phyloP scores from a whole-genome alignment of 2,797 vertebrate genomes.

The Parauchenoglanis punctatus region DNA sequence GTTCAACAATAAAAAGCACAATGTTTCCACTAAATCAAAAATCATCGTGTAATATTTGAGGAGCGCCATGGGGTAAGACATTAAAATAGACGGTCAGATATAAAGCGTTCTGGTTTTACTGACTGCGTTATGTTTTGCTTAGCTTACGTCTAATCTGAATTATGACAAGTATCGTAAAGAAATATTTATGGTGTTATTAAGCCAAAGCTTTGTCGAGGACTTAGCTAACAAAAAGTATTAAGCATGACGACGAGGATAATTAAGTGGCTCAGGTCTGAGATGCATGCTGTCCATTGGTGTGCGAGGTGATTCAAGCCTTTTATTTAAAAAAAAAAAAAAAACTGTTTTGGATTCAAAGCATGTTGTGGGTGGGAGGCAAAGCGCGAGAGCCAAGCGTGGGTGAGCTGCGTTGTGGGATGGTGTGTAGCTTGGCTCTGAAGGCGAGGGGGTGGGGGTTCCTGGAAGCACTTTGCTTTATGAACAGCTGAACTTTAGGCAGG shows the following conservation, averaged over 20 bases:
- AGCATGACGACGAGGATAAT: background rate
- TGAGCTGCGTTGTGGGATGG: slow-evolving; percentile 31
- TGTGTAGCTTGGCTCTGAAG: slow-evolving; percentile 21
- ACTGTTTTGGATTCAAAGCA: slow-evolving; percentile 31
- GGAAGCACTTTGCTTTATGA: slow-evolving; percentile 10
- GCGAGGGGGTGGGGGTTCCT: slow-evolving; percentile 13
- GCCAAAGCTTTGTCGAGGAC: background rate
- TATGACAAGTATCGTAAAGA: background rate
- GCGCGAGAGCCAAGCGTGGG: slow-evolving; percentile 28
- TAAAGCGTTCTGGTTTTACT: background rate
- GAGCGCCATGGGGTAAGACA: slow-evolving; percentile 19
- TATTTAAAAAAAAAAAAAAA: background rate
- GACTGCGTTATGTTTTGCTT: background rate
- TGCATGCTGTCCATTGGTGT: background rate
- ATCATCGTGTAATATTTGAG: background rate
- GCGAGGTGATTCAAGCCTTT: slow-evolving; percentile 1
- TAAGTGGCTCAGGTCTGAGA: background rate
- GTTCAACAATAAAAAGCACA: background rate
- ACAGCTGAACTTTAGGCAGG: slow-evolving; percentile 20
- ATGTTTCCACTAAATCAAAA: background rate
- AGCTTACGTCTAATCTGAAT: background rate
- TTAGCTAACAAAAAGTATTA: background rate
- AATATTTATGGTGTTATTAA: background rate
- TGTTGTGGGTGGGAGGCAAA: slow-evolving; percentile 21
- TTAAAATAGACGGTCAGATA: background rate